phyloP scores from a whole-genome alignment of 2,113 vertebrate genomes.

The Heloderma charlesbogerti region DNA sequence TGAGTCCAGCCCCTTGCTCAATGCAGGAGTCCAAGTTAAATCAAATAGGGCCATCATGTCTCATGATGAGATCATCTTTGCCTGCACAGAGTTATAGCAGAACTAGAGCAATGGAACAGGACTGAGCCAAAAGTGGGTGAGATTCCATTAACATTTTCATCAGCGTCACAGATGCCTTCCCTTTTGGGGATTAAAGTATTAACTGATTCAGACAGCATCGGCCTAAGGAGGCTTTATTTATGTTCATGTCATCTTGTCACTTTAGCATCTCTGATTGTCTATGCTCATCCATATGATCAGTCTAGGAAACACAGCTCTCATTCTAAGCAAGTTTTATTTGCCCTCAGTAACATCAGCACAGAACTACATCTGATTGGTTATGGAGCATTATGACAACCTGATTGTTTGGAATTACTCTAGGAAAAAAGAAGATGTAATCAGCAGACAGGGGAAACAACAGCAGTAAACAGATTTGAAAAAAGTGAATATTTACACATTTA shows the following conservation, averaged over 20 bases:
- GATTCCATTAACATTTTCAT: not conserved
- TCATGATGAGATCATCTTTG: not conserved
- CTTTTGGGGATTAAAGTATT: not conserved
- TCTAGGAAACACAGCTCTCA: not conserved
- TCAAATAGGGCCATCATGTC: not conserved
- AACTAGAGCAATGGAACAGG: not conserved
- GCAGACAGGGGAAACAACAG: not conserved
- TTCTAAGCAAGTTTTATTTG: not conserved
- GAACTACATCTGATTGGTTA: not conserved
- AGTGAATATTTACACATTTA: not conserved
- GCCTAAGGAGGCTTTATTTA: not conserved
- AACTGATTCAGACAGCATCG: not conserved
- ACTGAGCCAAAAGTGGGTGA: not conserved
- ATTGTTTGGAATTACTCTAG: not conserved
- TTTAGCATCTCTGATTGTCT: not conserved
- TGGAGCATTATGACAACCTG: not conserved
- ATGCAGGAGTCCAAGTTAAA: too few species aligned
- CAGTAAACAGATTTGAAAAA: not conserved
- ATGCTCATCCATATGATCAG: not conserved
- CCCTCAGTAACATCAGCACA: not conserved
- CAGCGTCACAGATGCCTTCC: not conserved
- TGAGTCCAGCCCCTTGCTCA: too few species aligned
- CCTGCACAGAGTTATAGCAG: not conserved
- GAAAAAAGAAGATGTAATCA: not conserved
- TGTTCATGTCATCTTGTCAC: not conserved